Conservation (phyloP, 2,888 invertebrate genomes). For the Dasypolia templi region DNA sequence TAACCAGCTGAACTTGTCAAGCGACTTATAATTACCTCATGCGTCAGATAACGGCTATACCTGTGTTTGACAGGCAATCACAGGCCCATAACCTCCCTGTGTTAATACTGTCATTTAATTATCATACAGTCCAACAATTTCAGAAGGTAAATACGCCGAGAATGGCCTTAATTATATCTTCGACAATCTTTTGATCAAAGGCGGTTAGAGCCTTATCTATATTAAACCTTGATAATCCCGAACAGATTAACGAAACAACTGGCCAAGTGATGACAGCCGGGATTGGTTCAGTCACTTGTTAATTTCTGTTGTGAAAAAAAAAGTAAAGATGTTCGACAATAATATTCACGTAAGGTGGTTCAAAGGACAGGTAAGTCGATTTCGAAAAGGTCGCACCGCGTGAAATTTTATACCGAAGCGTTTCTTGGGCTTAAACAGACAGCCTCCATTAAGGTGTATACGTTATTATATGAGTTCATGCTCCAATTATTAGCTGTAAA, state of each 20-base stretch:
- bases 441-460: conserved; percentile 47
- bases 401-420: conserved; percentile 47
- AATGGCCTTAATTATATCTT: conserved; percentile 61
- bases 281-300: conserved; percentile 43
- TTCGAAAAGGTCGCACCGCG: conserved; percentile 24
- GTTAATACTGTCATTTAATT: conserved; percentile 69
- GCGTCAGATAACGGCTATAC: conserved; percentile 72
- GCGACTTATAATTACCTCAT: conserved; percentile 74
- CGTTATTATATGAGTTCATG: conserved; percentile 49
- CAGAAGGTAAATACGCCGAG: conserved; percentile 59
- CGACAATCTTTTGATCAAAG: conserved; percentile 59
- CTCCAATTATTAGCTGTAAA: conserved; percentile 45
- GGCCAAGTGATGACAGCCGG: conserved; percentile 40
- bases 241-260: conserved; percentile 55
- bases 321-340: background rate
- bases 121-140: conserved; percentile 59
- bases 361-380: conserved; percentile 42
- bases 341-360: conserved; percentile 23
- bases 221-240: conserved; percentile 62
- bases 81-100: conserved; percentile 57
- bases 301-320: conserved; percentile 22
- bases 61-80: conserved; percentile 79
- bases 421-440: conserved; percentile 36
- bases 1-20: conserved; percentile 57
- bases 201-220: conserved; percentile 62